These are phyloP conservation scores for Meganola albula DNA, from an alignment of 2,888 invertebrate genomes.

Conservation along the genomic window DNA sequence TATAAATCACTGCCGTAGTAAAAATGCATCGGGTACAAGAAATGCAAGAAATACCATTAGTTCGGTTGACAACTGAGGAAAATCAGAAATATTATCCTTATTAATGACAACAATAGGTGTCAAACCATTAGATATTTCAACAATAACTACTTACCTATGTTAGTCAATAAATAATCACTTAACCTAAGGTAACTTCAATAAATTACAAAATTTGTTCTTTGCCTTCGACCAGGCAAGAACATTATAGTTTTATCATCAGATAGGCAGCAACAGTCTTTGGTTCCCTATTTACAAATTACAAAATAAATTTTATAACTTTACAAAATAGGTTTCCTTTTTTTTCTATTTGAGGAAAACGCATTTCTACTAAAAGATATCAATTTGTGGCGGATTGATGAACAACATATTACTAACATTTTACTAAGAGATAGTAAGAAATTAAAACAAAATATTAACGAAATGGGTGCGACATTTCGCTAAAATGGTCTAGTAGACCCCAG, in stretches of 20 bases:
- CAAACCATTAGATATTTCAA: conserved; percentile 34
- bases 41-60: conserved; percentile 41
- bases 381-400: conserved; percentile 55
- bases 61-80: conserved; percentile 30
- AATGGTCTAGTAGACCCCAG: conserved; percentile 48
- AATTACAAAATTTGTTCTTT: conserved; percentile 54
- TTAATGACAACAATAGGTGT: conserved; percentile 21
- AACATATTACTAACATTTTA: conserved; percentile 42
- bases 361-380: conserved; percentile 59
- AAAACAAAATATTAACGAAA: conserved; percentile 19
- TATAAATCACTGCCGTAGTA: conserved; percentile 60
- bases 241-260: conserved; percentile 37
- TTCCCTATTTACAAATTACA: conserved; percentile 56
- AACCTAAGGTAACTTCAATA: conserved; percentile 73
- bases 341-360: conserved; percentile 62
- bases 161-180: conserved; percentile 73
- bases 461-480: conserved; percentile 15
- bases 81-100: conserved; percentile 29
- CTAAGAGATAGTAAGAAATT: conserved; percentile 14
- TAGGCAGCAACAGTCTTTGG: conserved; percentile 70
- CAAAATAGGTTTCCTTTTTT: conserved; percentile 52
- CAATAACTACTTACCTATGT: conserved; percentile 50
- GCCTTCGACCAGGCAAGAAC: conserved; percentile 44
- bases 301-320: conserved; percentile 33
- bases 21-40: conserved; percentile 67